Base-by-base conservation (phyloP, 2,888 invertebrate species). In the Morpho helenor region DNA sequence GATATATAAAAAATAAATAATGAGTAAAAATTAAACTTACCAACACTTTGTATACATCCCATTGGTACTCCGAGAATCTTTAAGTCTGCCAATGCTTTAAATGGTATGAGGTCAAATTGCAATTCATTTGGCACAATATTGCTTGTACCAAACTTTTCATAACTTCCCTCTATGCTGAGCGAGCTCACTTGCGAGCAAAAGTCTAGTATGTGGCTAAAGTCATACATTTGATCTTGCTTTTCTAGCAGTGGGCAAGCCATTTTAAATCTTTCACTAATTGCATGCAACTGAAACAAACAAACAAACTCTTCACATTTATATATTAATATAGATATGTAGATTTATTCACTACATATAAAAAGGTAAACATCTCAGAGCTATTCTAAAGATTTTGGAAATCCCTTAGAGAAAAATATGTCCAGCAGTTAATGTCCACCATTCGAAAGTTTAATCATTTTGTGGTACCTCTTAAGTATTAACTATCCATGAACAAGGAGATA, bases 151-250 rank as follows among this genome's bases (percentile, higher is more conserved):
- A 96, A 93, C 46, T 93, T 92, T 58, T 93, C 91, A 39, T 91
- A 87, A 68, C 92, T 93, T 2, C 96, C 96, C 73, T 90, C 91
- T 7, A 97, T 93, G 66, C 91, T 92, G 8, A 97, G 80, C 23
- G 92, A 91, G 22, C 92, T 92, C 39, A 98, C 84, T 74, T 96
- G 95, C 0, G 94, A 94, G 78, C 95, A 96, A 74, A 97, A 96
- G 82, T 98, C 98, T 56, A 98, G 80, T 1, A 98, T 94, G 73
- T 98, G 97, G 64, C 97, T 97, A 70, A 98, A 95, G 84, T 98
- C 98, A 71, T 94, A 96, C 80, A 94, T 93, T 68, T 94, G 94
- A 70, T 97, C 96, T 31, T 92, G 92, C 62, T 94, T 94, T 74
- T 96, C 96, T 60, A 93, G 92, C 2, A 94, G 91, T 0, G 98